Percentiles rank a stretch among this genome's conserved stretches.
phyloP scores from a whole-genome alignment of 2,113 vertebrate species.

The Danio rerio region DNA sequence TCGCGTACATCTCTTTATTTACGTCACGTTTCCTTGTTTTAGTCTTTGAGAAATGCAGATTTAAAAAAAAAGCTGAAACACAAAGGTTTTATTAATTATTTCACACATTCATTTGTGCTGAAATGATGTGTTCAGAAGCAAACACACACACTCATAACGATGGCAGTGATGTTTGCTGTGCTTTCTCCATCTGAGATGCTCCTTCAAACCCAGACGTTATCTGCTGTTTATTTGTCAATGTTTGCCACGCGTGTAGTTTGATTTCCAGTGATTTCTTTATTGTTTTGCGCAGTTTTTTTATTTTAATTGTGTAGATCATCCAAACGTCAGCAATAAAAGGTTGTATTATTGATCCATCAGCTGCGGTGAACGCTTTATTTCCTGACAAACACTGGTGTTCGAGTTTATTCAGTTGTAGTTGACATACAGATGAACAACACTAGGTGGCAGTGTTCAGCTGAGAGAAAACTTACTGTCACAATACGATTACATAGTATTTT shows the following conservation, averaged over 20 bases:
- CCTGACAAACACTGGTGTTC: neutral
- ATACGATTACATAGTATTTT: too few relatives aligned
- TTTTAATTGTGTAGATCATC: conserved; percentile 96
- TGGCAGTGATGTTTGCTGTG: conserved; percentile 69
- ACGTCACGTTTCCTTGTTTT: neutral
- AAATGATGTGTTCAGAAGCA: conserved; percentile 62
- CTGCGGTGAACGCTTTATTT: neutral
- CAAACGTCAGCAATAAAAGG: conserved; percentile 95
- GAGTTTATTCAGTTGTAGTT: neutral
- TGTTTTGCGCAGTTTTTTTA: conserved; percentile 80
- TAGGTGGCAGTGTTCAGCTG: conserved; percentile 30
- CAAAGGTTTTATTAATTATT: neutral
- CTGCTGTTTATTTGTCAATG: conserved; percentile 74
- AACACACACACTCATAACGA: too few relatives aligned
- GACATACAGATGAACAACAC: neutral
- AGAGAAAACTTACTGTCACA: too few relatives aligned
- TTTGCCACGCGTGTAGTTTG: conserved; percentile 84
- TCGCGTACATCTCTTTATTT: neutral
- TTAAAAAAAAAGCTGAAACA: neutral
- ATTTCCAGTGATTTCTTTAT: conserved; percentile 84
- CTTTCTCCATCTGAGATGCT: conserved; percentile 70
- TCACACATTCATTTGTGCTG: neutral
- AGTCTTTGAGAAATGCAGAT: neutral
- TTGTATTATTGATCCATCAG: conserved; percentile 61
- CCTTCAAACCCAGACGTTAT: conserved; percentile 77